Conservation (phyloP, 2,888 invertebrate species). For the Itoplectis maculator region DNA sequence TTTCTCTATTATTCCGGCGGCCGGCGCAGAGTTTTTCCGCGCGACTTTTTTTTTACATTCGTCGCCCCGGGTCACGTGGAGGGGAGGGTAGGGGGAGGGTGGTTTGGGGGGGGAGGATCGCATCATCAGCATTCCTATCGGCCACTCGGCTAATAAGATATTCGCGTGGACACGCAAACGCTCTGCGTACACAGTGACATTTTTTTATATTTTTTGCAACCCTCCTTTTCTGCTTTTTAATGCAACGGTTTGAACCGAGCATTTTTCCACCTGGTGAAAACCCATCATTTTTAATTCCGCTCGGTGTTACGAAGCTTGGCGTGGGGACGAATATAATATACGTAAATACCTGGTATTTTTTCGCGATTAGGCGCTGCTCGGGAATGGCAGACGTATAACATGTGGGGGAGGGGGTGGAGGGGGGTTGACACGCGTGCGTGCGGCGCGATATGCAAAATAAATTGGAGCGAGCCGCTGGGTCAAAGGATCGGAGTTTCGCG, state of each 20-base stretch:
- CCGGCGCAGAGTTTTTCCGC: background rate
- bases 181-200: conserved; percentile 20
- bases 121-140: conserved; percentile 64
- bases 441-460: conserved; percentile 42
- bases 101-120: too few relatives aligned
- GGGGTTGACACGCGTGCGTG: too few relatives aligned
- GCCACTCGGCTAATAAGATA: conserved; percentile 65
- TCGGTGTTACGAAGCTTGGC: background rate
- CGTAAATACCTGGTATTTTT: conserved; percentile 53
- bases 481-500: background rate
- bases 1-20: conserved; percentile 29
- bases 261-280: conserved; percentile 50
- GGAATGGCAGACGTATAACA: conserved; percentile 9
- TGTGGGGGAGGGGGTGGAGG: too few relatives aligned
- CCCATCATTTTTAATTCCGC: conserved; percentile 52
- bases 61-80: background rate
- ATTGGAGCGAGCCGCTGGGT: conserved; percentile 22
- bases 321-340: conserved; percentile 59
- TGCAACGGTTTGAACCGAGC: conserved; percentile 33
- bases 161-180: conserved; percentile 57
- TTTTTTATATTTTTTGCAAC: conserved; percentile 10
- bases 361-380: conserved; percentile 33
- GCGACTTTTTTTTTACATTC: background rate
- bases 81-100: too few relatives aligned
- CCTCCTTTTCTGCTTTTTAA: conserved; percentile 28